A percentile compares a stretch with the other conserved stretches of the same genome.
phyloP scores from a whole-genome alignment of 2,797 vertebrate genomes.

The Spatula versicolor region DNA sequence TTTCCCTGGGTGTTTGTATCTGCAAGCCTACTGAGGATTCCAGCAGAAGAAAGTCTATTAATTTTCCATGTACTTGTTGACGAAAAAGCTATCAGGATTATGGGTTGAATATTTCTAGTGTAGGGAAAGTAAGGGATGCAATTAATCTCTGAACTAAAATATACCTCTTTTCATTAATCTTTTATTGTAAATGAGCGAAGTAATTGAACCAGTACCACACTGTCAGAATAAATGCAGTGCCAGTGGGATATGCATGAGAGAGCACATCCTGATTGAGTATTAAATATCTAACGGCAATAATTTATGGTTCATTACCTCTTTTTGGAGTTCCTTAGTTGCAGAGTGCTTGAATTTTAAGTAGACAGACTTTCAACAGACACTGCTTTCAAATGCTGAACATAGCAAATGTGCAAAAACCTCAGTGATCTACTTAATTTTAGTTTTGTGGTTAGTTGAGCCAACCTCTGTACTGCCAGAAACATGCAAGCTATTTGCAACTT shows the following conservation, averaged over 20 bases:
- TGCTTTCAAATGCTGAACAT: constrained; percentile 70
- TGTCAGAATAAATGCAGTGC: constrained; percentile 85
- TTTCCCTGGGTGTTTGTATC: constrained; percentile 77
- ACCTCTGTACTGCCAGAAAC: neutral
- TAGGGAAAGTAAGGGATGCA: constrained; percentile 85
- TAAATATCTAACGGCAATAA: constrained; percentile 87
- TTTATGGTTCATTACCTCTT: constrained; percentile 88
- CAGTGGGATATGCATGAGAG: constrained; percentile 86
- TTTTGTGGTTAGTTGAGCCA: constrained; percentile 57
- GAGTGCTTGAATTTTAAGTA: constrained; percentile 84
- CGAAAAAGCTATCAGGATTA: constrained; percentile 89
- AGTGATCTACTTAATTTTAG: constrained; percentile 50
- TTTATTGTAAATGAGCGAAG: constrained; percentile 89
- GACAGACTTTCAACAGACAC: constrained; percentile 73
- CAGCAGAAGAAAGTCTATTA: constrained; percentile 88
- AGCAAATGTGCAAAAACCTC: constrained; percentile 49
- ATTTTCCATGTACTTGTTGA: constrained; percentile 90
- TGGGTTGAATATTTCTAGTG: constrained; percentile 86
- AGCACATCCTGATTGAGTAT: constrained; percentile 86
- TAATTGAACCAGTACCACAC: constrained; percentile 85
- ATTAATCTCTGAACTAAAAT: constrained; percentile 95
- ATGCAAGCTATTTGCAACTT: constrained; percentile 16
- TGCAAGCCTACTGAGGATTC: constrained; percentile 79
- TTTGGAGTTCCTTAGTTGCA: constrained; percentile 84
- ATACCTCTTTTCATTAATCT: constrained; percentile 92